A percentile compares a stretch with the other conserved stretches of the same genome.
These are phyloP conservation scores for Philypnodon macrostomus DNA, from an alignment of 2,797 vertebrate species.

Conservation along the genomic window DNA sequence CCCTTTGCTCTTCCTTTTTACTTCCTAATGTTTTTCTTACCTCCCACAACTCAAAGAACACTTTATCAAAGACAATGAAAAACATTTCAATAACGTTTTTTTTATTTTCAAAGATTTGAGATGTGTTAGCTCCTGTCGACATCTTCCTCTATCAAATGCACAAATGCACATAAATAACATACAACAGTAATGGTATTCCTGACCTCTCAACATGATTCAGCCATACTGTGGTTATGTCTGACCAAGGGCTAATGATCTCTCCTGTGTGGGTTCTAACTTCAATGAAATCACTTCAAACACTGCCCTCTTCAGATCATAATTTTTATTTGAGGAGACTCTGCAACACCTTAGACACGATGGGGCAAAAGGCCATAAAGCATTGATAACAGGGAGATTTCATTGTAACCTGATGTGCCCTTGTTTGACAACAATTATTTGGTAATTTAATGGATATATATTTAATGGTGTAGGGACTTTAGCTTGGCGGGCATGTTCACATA, in stretches of 20 bases:
- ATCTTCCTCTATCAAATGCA: too few species aligned
- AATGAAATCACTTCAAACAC: conserved; percentile 36
- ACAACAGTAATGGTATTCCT: too few species aligned
- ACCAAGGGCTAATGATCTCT: not conserved
- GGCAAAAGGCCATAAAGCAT: conserved; percentile 9
- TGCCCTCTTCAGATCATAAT: conserved; percentile 60
- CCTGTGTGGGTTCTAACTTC: conserved; percentile 5
- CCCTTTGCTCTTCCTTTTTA: conserved; percentile 45
- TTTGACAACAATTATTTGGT: conserved; percentile 12
- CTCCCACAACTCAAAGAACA: conserved; percentile 29
- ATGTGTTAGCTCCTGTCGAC: too few species aligned
- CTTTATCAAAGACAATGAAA: conserved; percentile 35
- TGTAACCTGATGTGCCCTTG: conserved; percentile 4
- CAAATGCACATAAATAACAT: too few species aligned
- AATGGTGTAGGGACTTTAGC: conserved; percentile 24
- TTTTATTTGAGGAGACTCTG: too few species aligned
- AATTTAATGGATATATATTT: conserved; percentile 15
- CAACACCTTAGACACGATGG: too few species aligned
- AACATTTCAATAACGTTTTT: too few species aligned
- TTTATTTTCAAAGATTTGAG: too few species aligned
- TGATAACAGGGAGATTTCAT: not conserved
- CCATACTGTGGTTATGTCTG: not conserved
- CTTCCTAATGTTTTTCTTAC: conserved; percentile 53
- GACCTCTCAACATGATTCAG: not conserved
- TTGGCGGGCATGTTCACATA: conserved; percentile 26